These are phyloP conservation scores for Epizoanthus fatuus DNA, from an alignment of 92 coral and sea anemone genomes.

Conservation along the genomic window DNA sequence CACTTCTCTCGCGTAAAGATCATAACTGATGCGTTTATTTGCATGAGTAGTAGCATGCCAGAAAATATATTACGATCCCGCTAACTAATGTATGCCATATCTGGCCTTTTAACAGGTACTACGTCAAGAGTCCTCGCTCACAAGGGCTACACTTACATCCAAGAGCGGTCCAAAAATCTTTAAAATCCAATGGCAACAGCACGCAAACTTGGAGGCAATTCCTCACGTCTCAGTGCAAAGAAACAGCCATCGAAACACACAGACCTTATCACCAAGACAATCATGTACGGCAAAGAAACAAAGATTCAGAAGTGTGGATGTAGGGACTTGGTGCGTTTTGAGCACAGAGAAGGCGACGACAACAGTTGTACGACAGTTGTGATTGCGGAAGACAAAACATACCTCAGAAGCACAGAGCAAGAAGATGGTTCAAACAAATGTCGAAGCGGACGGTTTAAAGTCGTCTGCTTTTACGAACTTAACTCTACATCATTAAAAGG, in stretches of 20 bases:
- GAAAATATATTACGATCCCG: too few species aligned
- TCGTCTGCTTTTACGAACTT: conserved; percentile 7
- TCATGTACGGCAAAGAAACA: conserved; percentile 6
- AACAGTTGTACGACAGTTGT: conserved; percentile 16
- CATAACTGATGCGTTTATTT: too few species aligned
- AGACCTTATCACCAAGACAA: conserved; percentile 7
- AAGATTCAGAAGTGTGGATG: background rate
- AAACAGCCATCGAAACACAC: background rate
- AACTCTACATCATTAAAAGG: background rate
- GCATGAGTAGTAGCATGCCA: too few species aligned
- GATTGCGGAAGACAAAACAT: conserved; percentile 6
- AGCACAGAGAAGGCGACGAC: background rate
- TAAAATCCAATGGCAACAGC: background rate
- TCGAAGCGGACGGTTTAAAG: background rate
- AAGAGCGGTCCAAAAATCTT: too few species aligned
- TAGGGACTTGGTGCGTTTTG: conserved; percentile 7
- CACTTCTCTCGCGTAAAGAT: too few species aligned
- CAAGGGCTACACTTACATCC: too few species aligned
- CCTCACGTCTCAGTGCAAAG: background rate
- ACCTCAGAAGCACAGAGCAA: too few species aligned
- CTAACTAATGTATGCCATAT: too few species aligned
- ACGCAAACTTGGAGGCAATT: background rate
- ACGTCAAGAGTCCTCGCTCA: too few species aligned
- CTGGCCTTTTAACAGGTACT: too few species aligned
- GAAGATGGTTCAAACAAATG: background rate